Conservation (phyloP, 2,797 vertebrate species). For the Gouania willdenowi region DNA sequence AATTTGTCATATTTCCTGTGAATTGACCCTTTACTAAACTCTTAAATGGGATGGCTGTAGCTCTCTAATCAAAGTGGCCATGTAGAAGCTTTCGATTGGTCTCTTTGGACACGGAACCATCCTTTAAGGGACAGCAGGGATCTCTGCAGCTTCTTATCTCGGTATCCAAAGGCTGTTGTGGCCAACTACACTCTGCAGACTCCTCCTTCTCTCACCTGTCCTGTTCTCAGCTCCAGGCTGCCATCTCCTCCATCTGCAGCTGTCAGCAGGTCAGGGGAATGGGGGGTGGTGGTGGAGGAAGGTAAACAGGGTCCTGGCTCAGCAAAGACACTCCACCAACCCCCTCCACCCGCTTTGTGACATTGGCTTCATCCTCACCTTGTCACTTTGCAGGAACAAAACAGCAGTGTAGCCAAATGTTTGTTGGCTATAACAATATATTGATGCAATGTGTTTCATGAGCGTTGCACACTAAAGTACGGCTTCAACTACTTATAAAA, state of each 20-base stretch:
- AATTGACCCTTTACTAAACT: slow-evolving; percentile 18
- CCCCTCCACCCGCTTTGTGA: slow-evolving; percentile 20
- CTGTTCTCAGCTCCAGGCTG: slow-evolving; percentile 60
- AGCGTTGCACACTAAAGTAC: slow-evolving; percentile 5
- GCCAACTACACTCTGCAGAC: slow-evolving; percentile 47
- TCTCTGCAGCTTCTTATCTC: slow-evolving; percentile 29
- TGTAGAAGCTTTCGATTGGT: neutral
- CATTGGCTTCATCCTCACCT: slow-evolving; percentile 26
- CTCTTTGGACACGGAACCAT: slow-evolving; percentile 6
- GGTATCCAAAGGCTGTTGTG: slow-evolving; percentile 53
- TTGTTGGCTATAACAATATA: neutral
- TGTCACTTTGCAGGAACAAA: slow-evolving; percentile 6
- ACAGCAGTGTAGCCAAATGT: neutral
- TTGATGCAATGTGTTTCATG: neutral
- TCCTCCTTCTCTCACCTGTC: slow-evolving; percentile 70
- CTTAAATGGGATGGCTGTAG: slow-evolving; percentile 16
- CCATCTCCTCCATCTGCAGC: slow-evolving; percentile 78
- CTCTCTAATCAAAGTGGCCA: slow-evolving; percentile 15
- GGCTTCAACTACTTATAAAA: too few species aligned
- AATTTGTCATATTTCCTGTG: slow-evolving; percentile 39
- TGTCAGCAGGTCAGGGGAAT: slow-evolving; percentile 72
- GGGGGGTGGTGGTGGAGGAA: slow-evolving; percentile 45
- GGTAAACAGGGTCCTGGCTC: slow-evolving; percentile 64
- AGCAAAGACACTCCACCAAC: slow-evolving; percentile 47
- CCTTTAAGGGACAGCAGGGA: slow-evolving; percentile 13